Percentiles rank a stretch among this genome's conserved stretches.
Evolutionary conservation across 1,140 invertebrate genomes (phyloP).

Genomic region (Pristionchus pacificus): DNA sequence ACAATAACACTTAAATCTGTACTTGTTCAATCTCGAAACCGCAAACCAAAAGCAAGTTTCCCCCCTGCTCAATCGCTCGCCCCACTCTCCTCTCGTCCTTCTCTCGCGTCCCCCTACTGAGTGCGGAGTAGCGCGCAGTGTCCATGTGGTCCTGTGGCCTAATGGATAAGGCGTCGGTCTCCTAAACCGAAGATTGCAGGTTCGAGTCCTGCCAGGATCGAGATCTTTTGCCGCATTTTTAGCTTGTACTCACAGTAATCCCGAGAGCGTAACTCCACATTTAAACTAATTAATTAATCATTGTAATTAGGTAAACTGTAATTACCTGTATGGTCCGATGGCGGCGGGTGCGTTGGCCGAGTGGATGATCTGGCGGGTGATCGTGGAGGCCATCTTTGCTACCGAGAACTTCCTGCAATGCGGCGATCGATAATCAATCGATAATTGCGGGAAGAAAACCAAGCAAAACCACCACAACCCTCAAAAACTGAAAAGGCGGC

Average conservation of each 20-base stretch:
- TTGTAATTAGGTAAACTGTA: neutral
- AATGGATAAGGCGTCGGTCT: constrained; percentile 63
- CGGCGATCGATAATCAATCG: too few relatives aligned
- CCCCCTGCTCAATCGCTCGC: too few relatives aligned
- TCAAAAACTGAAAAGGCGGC: too few relatives aligned
- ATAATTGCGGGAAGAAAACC: neutral
- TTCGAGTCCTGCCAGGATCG: constrained; percentile 61
- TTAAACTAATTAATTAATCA: neutral
- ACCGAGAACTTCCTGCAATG: constrained; percentile 22
- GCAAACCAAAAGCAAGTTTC: too few relatives aligned
- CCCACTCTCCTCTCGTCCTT: too few relatives aligned
- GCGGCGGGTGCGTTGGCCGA: constrained; percentile 65
- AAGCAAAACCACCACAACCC: neutral
- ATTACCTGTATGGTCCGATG: constrained; percentile 71
- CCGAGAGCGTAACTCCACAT: neutral
- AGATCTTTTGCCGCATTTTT: neutral
- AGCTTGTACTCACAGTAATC: neutral
- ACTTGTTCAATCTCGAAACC: too few relatives aligned
- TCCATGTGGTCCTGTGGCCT: constrained; percentile 59
- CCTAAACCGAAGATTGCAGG: constrained; percentile 62
- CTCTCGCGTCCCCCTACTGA: too few relatives aligned
- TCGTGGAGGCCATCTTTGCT: constrained; percentile 42
- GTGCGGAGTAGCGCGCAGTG: too few relatives aligned
- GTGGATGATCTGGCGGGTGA: constrained; percentile 60
- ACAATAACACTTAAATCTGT: too few relatives aligned